Evolutionary conservation across 2,888 invertebrate genomes (phyloP), one percentile per base, ranked within the genome.

Genomic region (Choreutis nemorana): DNA sequence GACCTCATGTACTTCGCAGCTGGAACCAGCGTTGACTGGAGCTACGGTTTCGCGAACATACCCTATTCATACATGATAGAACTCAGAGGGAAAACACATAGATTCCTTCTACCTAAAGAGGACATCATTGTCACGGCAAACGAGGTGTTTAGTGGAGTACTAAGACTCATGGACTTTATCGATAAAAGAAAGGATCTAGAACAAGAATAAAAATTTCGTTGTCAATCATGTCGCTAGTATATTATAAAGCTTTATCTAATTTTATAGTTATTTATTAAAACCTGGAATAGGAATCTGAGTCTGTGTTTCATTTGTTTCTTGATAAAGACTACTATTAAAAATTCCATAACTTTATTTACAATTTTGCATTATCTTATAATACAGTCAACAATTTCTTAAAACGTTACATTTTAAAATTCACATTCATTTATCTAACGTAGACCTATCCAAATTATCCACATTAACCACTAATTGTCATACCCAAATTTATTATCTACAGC

Each of bases 301-400:
- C n/a, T n/a, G n/a, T n/a, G n/a, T n/a, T n/a, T n/a, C n/a, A n/a
- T n/a, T n/a, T n/a, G n/a, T n/a, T n/a, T n/a, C n/a, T n/a, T 9
- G 7, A 23, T 4, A 27, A 27, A 28, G 22, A 11, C 8, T 14
- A 7, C 11, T 6, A 11, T 44, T 61, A 71, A 72, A 73, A 70
- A 53, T 58, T 70, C 61, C 53, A 63, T 75, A 78, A 78, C 75
- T 78, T 77, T 78, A 78, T 77, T 75, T 78, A 77, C 75, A 78
- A 53, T 62, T 58, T 73, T 72, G 72, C 71, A 72, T 73, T 73
- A 71, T 71, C 68, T 64, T 66, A 75, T 75, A 73, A 72, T 70
- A 78, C 77, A 77, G 65, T 77, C 68, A 78, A 78, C 77, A 75
- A 73, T 66, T 64, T 49, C 45, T 52, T 68, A 64, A 65, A 65